These are phyloP conservation scores for Oligia fasciuncula DNA, from an alignment of 2,888 invertebrate species.

Conservation along the genomic window DNA sequence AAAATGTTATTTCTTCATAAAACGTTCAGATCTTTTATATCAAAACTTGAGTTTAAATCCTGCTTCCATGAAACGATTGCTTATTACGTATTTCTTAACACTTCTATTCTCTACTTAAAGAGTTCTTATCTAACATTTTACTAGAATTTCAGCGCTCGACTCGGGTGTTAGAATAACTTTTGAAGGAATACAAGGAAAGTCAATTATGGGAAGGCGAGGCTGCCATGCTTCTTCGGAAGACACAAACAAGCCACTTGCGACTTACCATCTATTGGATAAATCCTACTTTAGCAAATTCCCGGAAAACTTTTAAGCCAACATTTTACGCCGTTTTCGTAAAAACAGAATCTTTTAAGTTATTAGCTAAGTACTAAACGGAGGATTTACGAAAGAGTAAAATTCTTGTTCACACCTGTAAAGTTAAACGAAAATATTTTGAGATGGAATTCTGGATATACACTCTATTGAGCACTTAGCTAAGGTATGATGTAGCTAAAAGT, in stretches of 20 bases:
- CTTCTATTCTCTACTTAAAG: slow-evolving; percentile 38
- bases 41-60: slow-evolving; percentile 22
- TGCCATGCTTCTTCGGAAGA: slow-evolving; percentile 42
- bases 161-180: slow-evolving; percentile 64
- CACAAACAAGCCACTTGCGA: slow-evolving; percentile 60
- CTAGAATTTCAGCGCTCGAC: slow-evolving; percentile 55
- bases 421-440: slow-evolving; percentile 33
- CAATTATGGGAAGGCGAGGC: slow-evolving; percentile 72
- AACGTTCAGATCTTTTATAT: slow-evolving; percentile 31
- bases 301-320: slow-evolving; percentile 42
- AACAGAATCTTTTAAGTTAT: slow-evolving; percentile 38
- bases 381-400: slow-evolving; percentile 28
- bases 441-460: slow-evolving; percentile 12
- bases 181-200: slow-evolving; percentile 75
- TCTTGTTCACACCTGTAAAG: slow-evolving; percentile 19
- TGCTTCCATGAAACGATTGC: slow-evolving; percentile 24
- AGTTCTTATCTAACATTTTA: slow-evolving; percentile 55
- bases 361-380: slow-evolving; percentile 36
- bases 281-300: slow-evolving; percentile 37
- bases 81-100: slow-evolving; percentile 40
- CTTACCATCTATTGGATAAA: slow-evolving; percentile 54
- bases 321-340: slow-evolving; percentile 42
- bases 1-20: slow-evolving; percentile 7
- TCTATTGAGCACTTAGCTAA: background rate
- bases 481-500: slow-evolving; percentile 14